Evolutionary conservation across 64 coral and sea anemone genomes (phyloP).

Genomic region (Platygyra sinensis): DNA sequence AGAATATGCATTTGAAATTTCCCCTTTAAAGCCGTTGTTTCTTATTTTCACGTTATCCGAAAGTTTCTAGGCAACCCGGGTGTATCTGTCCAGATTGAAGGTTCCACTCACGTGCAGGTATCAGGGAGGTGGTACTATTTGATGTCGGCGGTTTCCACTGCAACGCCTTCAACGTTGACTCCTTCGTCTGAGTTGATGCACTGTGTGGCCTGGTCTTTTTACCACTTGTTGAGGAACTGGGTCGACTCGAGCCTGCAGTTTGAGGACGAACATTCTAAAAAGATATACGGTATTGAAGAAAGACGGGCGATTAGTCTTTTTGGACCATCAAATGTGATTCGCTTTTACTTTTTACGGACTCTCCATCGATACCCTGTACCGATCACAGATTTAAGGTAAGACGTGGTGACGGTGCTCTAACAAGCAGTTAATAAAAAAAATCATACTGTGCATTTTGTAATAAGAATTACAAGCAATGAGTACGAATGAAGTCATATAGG

Average conservation of each 20-base stretch:
- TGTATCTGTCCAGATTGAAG: background rate
- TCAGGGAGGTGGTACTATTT: constrained; percentile 68
- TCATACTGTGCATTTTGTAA: no score
- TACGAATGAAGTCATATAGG: no score
- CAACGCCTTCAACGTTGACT: constrained; percentile 79
- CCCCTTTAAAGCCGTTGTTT: no score
- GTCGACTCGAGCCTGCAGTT: constrained; percentile 52
- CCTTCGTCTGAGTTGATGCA: constrained; percentile 74
- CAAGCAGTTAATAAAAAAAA: no score
- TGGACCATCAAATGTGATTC: no score
- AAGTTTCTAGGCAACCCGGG: background rate
- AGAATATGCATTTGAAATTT: no score
- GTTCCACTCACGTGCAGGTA: constrained; percentile 78
- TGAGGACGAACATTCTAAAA: constrained; percentile 64
- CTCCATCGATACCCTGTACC: no score
- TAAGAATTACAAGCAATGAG: no score
- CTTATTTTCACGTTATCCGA: background rate
- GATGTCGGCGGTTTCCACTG: constrained; percentile 87
- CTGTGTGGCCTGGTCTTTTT: constrained; percentile 80
- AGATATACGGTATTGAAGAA: background rate
- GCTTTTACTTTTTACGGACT: no score
- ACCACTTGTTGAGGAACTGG: constrained; percentile 30
- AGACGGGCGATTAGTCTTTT: background rate
- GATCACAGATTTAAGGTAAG: no score
- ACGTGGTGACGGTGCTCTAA: no score